Base-by-base conservation (phyloP, 30 jellyfish, hydroid and myxozoan species). In the Aurelia sp. region DNA sequence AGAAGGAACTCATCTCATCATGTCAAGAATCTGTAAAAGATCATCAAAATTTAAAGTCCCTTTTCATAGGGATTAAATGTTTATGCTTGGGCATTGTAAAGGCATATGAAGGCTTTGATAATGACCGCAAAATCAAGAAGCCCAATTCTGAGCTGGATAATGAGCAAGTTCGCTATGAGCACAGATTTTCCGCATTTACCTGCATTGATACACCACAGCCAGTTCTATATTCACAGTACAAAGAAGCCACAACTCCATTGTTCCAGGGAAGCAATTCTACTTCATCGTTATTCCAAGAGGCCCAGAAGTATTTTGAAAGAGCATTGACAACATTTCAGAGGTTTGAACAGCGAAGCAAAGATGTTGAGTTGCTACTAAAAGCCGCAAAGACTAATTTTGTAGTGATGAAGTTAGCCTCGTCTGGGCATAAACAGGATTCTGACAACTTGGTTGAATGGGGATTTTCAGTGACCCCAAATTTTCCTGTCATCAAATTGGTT, bases 91-190 rank as follows among this genome's bases (percentile, higher is more conserved):
- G 98, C 3, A 80, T 85, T 64, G 44, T 91, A 41, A 91, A 86
- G 85, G 95, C 96, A 7, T 92, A 88, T 69, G 98, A 92, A 77
- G 98, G 97, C 7, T 92, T 92, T 78, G 96, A 92, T 18, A 87
- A 72, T 58, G 98, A 92, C 17, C 80, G 86, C 62, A 86, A 86
- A 41, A 92, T 92, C 58, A 87, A 82, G 41, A 89, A 73, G 27
- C 98, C 98, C 44, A 81, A 82, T 41, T 67, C 95, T 2, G 82
- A 78, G 44, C 79, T 87, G 71, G 98, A 92, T 74, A 92, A 86
- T 73, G 97, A 87, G 74, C 91, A 92, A 76, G 82, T 92, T 60
- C 96, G 98, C 30, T 92, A 77, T 88, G 98, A 92, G 74, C 98
- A 88, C 30, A 82, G 98, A 55, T 92, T 92, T 87, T 55, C 83